Evolutionary conservation across 2,113 vertebrate genomes (phyloP), one percentile per base, ranked within the genome.

Genomic region (Onychorhynchus coronatus): DNA sequence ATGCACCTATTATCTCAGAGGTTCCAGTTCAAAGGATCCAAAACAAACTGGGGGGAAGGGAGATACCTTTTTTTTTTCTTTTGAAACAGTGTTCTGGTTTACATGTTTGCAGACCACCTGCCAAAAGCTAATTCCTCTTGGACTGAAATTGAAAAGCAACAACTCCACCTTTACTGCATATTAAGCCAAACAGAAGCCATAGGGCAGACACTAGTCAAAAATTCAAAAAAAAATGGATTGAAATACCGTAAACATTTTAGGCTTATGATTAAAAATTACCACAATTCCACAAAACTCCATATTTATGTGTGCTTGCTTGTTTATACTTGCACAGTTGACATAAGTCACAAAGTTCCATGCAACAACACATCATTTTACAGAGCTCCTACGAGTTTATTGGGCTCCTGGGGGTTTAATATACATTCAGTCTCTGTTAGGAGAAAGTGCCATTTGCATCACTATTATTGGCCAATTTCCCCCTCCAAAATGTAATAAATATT

Each of bases 1-100:
- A 93, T 93, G 71, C 33, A 90, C 77, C 65, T 93, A 91, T 91
- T 97, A 97, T 81, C 95, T 89, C 92, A 91, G 71, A 88, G 55
- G 82, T 92, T 96, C 88, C 91, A 89, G 75, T 89, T 96, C 81
- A 93, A 74, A 85, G 70, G 47, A 82, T 55, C 42, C 63, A 78
- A 91, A 85, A 86, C 63, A 94, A 84, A 95, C 14, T 1, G 4
- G 12, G 25, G 6, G 31, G 8, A 18, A 27, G 41, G 5, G 3
- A 27, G 35, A 21, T 12, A 1, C n/a, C n/a, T n/a, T n/a, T 23
- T 44, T 59, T 46, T 11, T n/a, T 31, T 25, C 27, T 67, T 49
- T 31, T 59, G 2, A 30, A 65, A 73, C 21, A 55, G 4, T 17
- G 2, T 42, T 91, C 41, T 14, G 5, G 10, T 71, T 91, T 71